Conservation (phyloP, 2,888 invertebrate genomes). For the Apamea monoglypha region DNA sequence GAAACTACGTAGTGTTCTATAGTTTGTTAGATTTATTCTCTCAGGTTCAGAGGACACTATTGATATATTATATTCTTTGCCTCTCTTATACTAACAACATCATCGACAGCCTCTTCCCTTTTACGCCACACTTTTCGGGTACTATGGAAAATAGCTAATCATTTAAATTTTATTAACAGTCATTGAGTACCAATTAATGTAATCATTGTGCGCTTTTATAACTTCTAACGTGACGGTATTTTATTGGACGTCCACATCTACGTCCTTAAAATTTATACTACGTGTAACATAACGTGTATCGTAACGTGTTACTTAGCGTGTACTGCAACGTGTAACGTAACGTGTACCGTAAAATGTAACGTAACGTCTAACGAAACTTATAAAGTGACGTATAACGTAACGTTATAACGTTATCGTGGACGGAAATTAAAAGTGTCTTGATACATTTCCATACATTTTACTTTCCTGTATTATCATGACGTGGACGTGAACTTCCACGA, state of each 20-base stretch:
- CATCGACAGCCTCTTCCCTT: neutral
- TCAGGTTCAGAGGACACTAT: neutral
- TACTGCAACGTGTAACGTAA: too few relatives aligned
- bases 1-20: neutral
- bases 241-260: too few relatives aligned
- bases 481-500: neutral
- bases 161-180: too few relatives aligned
- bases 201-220: too few relatives aligned
- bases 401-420: neutral
- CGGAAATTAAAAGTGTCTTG: neutral
- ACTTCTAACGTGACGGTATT: too few relatives aligned
- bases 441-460: neutral
- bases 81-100: neutral
- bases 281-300: too few relatives aligned
- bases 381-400: neutral
- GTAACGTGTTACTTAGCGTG: too few relatives aligned
- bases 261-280: too few relatives aligned
- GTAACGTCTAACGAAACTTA: too few relatives aligned
- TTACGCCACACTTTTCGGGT: neutral
- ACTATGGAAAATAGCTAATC: neutral
- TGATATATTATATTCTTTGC: neutral
- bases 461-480: neutral
- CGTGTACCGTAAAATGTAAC: too few relatives aligned
- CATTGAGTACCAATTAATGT: neutral
- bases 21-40: neutral